These are phyloP conservation scores for Adelges cooleyi DNA, from an alignment of 1,140 invertebrate species.

Conservation along the genomic window DNA sequence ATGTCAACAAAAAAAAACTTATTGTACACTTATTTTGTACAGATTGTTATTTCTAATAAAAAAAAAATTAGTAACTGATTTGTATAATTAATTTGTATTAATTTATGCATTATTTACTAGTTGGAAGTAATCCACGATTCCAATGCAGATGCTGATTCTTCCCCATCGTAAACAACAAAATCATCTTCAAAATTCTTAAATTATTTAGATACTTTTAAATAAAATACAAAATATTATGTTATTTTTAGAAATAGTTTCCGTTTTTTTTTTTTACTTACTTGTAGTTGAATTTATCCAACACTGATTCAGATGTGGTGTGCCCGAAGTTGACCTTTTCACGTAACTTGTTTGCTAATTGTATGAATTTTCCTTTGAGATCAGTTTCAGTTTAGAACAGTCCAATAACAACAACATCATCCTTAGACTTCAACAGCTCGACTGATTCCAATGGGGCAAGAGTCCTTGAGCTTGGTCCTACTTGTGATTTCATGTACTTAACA, in stretches of 20 bases:
- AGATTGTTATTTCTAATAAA: too few species aligned
- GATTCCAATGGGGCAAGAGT: conserved; percentile 57
- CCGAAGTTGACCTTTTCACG: conserved; percentile 82
- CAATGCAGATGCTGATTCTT: conserved; percentile 52
- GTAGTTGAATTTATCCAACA: conserved; percentile 64
- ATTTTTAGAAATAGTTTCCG: too few species aligned
- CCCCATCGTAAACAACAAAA: conserved; percentile 60
- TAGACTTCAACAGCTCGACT: conserved; percentile 54
- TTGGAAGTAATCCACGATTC: conserved; percentile 72
- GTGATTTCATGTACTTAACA: conserved; percentile 88
- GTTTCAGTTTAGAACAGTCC: conserved; percentile 75
- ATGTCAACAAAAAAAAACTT: too few species aligned
- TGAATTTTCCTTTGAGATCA: conserved; percentile 66
- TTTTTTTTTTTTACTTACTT: conserved; percentile 59
- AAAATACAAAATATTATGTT: too few species aligned
- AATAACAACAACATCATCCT: conserved; percentile 69
- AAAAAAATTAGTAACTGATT: too few species aligned
- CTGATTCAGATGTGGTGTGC: conserved; percentile 56
- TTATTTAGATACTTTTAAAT: too few species aligned
- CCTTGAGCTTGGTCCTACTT: conserved; percentile 92
- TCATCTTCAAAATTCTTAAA: conserved; percentile 80
- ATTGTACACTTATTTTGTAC: too few species aligned
- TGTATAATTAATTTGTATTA: too few species aligned
- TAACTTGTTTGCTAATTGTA: conserved; percentile 80
- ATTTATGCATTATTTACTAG: too few species aligned